These are phyloP conservation scores for Erpornis zantholeuca DNA, from an alignment of 2,113 vertebrate species.

Conservation along the genomic window DNA sequence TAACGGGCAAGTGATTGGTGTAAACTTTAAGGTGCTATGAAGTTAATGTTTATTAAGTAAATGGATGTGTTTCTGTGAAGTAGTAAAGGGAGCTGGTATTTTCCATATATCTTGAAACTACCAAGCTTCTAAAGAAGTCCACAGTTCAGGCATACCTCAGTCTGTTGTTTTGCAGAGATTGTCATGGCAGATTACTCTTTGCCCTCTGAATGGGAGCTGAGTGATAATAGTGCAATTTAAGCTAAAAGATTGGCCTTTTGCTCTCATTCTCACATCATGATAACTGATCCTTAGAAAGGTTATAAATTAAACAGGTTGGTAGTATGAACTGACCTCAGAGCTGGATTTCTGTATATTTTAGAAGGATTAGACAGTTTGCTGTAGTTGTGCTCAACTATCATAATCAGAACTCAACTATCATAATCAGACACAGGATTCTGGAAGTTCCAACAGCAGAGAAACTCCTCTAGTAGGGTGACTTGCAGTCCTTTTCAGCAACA, in stretches of 20 bases:
- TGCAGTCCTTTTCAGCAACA: background rate
- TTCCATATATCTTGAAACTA: background rate
- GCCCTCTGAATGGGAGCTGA: slow-evolving; percentile 44
- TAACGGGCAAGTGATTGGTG: background rate
- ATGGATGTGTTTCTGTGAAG: background rate
- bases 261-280: slow-evolving; percentile 44
- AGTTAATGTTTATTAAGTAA: slow-evolving; percentile 12
- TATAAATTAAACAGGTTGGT: slow-evolving; percentile 73
- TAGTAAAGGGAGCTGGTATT: background rate
- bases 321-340: background rate
- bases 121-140: slow-evolving; percentile 32
- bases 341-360: background rate
- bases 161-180: slow-evolving; percentile 56
- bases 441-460: background rate
- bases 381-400: background rate
- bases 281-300: slow-evolving; percentile 41
- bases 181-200: slow-evolving; percentile 66
- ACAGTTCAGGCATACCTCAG: slow-evolving; percentile 52
- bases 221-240: slow-evolving; percentile 65
- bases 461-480: background rate
- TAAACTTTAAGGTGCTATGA: background rate
- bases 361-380: background rate
- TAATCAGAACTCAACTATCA: background rate
- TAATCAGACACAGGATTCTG: background rate
- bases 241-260: slow-evolving; percentile 50